phyloP scores from a whole-genome alignment of 2,888 invertebrate genomes.

The Chironomus tentans region DNA sequence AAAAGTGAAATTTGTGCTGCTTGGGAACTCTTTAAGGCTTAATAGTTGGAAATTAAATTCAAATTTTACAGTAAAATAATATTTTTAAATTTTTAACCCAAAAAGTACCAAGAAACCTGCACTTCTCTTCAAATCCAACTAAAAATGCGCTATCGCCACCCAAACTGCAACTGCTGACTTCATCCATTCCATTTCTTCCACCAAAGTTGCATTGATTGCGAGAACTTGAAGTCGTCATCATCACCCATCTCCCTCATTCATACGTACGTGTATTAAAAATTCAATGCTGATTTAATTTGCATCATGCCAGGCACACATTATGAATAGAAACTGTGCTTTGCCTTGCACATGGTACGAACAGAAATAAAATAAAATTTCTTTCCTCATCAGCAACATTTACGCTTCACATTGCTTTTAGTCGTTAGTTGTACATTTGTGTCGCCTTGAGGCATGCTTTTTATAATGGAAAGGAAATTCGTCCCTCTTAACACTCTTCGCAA shows the following conservation, averaged over 20 bases:
- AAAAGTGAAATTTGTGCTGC: too few relatives aligned
- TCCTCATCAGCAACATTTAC: neutral
- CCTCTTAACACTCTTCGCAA: too few relatives aligned
- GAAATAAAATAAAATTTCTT: neutral
- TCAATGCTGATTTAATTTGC: slow-evolving; percentile 26
- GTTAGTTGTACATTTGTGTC: neutral
- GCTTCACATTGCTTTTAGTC: neutral
- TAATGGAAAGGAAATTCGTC: neutral
- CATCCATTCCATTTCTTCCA: neutral
- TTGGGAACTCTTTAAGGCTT: too few relatives aligned
- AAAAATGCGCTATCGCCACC: neutral
- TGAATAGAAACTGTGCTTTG: neutral
- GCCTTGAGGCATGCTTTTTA: neutral
- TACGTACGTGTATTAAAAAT: neutral
- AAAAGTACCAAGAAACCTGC: too few relatives aligned
- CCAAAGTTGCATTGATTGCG: slow-evolving; percentile 14
- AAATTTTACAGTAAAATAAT: too few relatives aligned
- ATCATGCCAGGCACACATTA: slow-evolving; percentile 12
- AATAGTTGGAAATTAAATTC: too few relatives aligned
- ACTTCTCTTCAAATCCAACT: too few relatives aligned
- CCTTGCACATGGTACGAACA: neutral
- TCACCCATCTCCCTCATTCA: neutral
- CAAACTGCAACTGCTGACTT: neutral
- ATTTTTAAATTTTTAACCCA: too few relatives aligned
- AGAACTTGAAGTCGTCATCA: neutral